Percentiles rank a stretch among this genome's conserved stretches.
phyloP scores from a whole-genome alignment of 92 coral and sea anemone genomes.

The Micromussa lordhowensis region DNA sequence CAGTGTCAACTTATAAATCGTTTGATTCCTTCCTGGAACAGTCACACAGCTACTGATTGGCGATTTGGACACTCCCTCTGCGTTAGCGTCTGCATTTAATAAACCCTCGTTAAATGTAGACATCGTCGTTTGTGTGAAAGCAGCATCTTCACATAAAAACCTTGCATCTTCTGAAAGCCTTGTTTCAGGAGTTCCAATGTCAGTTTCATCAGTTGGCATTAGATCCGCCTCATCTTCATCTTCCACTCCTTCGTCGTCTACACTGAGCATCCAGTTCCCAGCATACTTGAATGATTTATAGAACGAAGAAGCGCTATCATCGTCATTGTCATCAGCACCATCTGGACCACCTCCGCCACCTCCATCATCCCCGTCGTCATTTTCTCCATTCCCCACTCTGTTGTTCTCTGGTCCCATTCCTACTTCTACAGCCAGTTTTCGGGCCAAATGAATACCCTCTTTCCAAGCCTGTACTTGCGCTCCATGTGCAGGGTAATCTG shows the following conservation, averaged over 20 bases:
- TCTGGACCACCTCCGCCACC: conserved; percentile 39
- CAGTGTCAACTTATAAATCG: conserved; percentile 43
- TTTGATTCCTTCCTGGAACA: background rate
- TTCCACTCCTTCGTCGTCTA: conserved; percentile 28
- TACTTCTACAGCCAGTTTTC: conserved; percentile 29
- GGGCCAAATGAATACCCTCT: background rate
- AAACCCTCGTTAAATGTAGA: conserved; percentile 19
- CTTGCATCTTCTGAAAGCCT: conserved; percentile 50
- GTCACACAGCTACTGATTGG: conserved; percentile 5
- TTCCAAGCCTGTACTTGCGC: background rate
- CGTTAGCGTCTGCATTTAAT: conserved; percentile 8
- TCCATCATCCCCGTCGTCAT: conserved; percentile 32
- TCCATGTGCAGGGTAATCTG: conserved; percentile 1
- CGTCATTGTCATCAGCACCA: conserved; percentile 34
- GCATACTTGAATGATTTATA: conserved; percentile 42
- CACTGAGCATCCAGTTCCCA: conserved; percentile 37
- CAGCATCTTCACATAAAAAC: conserved; percentile 13
- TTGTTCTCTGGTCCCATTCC: conserved; percentile 48
- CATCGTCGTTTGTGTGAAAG: conserved; percentile 2
- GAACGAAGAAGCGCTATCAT: conserved; percentile 43
- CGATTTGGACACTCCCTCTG: conserved; percentile 18
- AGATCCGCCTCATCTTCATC: conserved; percentile 38
- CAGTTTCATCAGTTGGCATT: conserved; percentile 21
- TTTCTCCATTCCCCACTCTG: conserved; percentile 33
- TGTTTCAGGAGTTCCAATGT: conserved; percentile 27